phyloP scores from a whole-genome alignment of 2,113 vertebrate species.

The Sminthopsis crassicaudata region DNA sequence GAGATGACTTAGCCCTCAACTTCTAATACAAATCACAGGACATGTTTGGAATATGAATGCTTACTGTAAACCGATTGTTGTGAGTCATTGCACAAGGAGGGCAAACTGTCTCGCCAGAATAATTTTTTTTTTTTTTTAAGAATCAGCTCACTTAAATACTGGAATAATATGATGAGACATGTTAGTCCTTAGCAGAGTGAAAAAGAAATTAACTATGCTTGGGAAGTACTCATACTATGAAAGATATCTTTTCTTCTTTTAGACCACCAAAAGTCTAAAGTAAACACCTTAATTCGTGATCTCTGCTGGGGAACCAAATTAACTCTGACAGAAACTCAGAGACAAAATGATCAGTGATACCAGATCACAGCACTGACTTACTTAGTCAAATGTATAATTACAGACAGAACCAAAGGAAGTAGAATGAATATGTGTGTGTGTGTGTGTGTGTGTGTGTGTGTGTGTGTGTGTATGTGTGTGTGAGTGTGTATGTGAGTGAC shows the following conservation, averaged over 20 bases:
- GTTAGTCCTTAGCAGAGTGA: not conserved
- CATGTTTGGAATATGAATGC: slow-evolving; percentile 73
- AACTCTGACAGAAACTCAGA: not conserved
- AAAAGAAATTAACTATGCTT: not conserved
- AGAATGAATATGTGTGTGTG: not conserved
- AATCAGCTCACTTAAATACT: slow-evolving; percentile 60
- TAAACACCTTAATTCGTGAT: not conserved
- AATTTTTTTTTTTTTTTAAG: slow-evolving; percentile 37
- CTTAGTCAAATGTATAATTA: not conserved
- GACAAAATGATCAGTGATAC: not conserved
- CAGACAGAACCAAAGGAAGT: not conserved
- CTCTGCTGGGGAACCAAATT: not conserved
- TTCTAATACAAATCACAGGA: slow-evolving; percentile 32
- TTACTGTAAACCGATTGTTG: slow-evolving; percentile 71
- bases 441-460: not conserved
- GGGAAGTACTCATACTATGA: not conserved
- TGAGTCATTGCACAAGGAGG: slow-evolving; percentile 59
- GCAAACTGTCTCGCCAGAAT: slow-evolving; percentile 70
- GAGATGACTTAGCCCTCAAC: slow-evolving; percentile 12
- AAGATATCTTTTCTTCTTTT: not conserved
- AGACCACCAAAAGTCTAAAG: not conserved
- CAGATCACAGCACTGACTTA: not conserved
- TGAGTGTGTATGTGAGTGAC: not conserved
- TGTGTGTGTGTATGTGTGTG: not conserved
- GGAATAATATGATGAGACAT: slow-evolving; percentile 74